Evolutionary conservation across 2,113 vertebrate genomes (phyloP).

Genomic region (Hucho hucho): DNA sequence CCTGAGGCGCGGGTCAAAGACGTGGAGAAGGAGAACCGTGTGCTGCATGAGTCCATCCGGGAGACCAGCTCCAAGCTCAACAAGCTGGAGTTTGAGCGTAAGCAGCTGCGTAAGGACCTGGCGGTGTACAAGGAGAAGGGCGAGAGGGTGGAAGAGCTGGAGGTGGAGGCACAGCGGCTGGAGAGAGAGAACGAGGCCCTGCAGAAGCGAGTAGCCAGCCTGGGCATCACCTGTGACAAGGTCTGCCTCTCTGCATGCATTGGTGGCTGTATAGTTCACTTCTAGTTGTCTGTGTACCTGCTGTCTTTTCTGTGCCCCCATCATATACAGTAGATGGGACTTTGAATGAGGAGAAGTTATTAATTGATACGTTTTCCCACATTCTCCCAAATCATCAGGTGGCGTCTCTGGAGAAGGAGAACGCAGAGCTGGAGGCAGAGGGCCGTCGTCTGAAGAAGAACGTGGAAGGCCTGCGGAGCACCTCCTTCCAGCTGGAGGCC

Average conservation of each 20-base stretch:
- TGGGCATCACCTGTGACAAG: constrained; percentile 94
- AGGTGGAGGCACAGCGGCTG: constrained; percentile 83
- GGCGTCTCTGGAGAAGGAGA: constrained; percentile 89
- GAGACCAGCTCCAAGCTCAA: constrained; percentile 92
- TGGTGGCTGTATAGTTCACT: constrained; percentile 67
- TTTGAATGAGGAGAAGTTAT: neutral
- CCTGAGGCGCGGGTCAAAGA: constrained; percentile 93
- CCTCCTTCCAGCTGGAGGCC: constrained; percentile 88
- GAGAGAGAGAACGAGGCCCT: constrained; percentile 90
- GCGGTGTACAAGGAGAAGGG: constrained; percentile 91
- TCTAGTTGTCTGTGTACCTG: neutral
- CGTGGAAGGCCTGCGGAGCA: constrained; percentile 86
- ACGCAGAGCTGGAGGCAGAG: constrained; percentile 86
- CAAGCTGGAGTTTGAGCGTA: constrained; percentile 92
- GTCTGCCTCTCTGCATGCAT: constrained; percentile 29
- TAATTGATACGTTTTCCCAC: neutral
- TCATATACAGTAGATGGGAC: too few relatives aligned
- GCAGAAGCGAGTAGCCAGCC: constrained; percentile 88
- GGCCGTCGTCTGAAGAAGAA: constrained; percentile 91
- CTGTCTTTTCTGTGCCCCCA: neutral
- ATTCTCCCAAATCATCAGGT: constrained; percentile 53
- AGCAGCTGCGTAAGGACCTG: constrained; percentile 89
- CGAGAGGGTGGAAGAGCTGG: constrained; percentile 89
- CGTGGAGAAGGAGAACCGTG: constrained; percentile 93
- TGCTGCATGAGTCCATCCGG: constrained; percentile 94